Conservation (phyloP, 23 tunicate genomes). For the Styela plicata region DNA sequence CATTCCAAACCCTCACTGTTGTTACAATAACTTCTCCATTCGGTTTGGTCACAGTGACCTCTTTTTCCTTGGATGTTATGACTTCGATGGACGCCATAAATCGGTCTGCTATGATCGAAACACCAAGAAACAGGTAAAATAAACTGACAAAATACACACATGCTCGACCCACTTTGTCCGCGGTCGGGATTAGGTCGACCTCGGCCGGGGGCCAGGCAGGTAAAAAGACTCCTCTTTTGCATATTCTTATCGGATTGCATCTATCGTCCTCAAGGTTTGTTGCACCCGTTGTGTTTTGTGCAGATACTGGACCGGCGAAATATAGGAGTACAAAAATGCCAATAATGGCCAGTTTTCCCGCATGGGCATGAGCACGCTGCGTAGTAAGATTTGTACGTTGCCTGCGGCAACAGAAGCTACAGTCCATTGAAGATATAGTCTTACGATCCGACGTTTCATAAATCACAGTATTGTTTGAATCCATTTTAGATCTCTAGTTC, state of each 20-base stretch:
- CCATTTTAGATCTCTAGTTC: background rate
- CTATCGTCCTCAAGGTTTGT: background rate
- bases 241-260: slow-evolving; percentile 35
- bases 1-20: slow-evolving; percentile 95
- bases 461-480: background rate
- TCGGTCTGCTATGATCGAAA: slow-evolving; percentile 94
- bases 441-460: background rate
- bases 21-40: slow-evolving; percentile 64
- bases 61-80: slow-evolving; percentile 94
- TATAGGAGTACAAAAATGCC: background rate
- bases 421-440: background rate
- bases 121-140: slow-evolving; percentile 91
- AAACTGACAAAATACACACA: slow-evolving; percentile 72
- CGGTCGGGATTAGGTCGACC: slow-evolving; percentile 37
- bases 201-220: slow-evolving; percentile 74
- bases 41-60: slow-evolving; percentile 53
- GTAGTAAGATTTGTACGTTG: background rate
- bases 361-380: background rate
- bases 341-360: background rate
- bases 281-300: slow-evolving; percentile 1
- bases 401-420: background rate
- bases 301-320: background rate
- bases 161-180: slow-evolving; percentile 77
- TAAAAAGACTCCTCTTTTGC: slow-evolving; percentile 56
- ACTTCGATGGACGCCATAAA: slow-evolving; percentile 99